phyloP scores from a whole-genome alignment of 2,888 invertebrate species.

The Phyllotreta cruciferae region DNA sequence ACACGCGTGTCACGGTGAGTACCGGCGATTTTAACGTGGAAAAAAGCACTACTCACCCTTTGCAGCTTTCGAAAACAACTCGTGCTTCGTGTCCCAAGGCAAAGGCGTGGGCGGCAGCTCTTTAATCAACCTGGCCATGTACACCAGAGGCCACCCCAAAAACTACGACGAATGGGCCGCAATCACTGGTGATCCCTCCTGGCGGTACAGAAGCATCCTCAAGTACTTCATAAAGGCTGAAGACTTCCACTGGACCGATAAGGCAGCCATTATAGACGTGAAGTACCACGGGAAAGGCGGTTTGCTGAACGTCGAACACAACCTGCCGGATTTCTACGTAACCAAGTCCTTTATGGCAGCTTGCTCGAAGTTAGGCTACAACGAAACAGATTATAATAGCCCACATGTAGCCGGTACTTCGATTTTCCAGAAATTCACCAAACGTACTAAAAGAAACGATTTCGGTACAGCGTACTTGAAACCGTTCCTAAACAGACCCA shows the following conservation, averaged over 20 bases:
- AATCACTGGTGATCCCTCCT: conserved; percentile 47
- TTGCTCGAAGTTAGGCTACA: no score
- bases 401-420: conserved; percentile 70
- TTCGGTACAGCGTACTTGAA: conserved; percentile 77
- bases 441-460: conserved; percentile 76
- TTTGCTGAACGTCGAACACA: conserved; percentile 37
- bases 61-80: background rate
- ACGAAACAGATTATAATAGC: conserved; percentile 69
- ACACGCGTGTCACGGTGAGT: conserved; percentile 32
- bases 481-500: conserved; percentile 68
- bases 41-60: background rate
- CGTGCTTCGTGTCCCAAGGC: conserved; percentile 50
- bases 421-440: conserved; percentile 62
- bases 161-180: conserved; percentile 62
- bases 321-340: no score
- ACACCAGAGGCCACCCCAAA: conserved; percentile 59
- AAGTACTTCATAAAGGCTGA: conserved; percentile 55
- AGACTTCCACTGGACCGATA: conserved; percentile 25
- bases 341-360: no score
- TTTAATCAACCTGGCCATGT: conserved; percentile 62
- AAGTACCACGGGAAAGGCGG: conserved; percentile 34
- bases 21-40: background rate
- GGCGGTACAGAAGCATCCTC: conserved; percentile 66
- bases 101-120: conserved; percentile 63
- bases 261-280: conserved; percentile 22